Evolutionary conservation across 2,797 vertebrate genomes (phyloP).

Genomic region (Chiloscyllium punctatum): DNA sequence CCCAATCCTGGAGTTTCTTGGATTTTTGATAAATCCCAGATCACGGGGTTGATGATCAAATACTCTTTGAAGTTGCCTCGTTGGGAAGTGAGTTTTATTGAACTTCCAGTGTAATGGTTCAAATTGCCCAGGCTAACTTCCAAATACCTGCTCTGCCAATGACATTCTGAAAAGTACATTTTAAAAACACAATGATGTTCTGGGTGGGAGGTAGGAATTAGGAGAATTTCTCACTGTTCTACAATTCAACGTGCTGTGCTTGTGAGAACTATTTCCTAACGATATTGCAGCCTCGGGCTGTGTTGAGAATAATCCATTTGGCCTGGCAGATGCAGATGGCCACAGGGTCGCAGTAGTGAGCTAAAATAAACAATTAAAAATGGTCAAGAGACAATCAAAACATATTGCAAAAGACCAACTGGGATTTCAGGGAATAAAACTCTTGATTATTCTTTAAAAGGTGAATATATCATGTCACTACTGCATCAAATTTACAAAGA

Average conservation of each 20-base stretch:
- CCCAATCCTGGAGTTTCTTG: too few relatives aligned
- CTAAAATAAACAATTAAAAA: neutral
- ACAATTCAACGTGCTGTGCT: neutral
- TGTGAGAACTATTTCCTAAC: neutral
- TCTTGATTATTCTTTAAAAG: neutral
- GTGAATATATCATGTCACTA: neutral
- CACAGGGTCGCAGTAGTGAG: constrained; percentile 4
- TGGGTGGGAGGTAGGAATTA: neutral
- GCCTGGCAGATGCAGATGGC: neutral
- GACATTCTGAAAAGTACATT: neutral
- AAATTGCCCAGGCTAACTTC: too few relatives aligned
- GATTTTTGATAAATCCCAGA: too few relatives aligned
- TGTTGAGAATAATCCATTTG: neutral
- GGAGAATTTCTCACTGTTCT: neutral
- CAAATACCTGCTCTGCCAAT: neutral
- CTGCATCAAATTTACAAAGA: too few relatives aligned
- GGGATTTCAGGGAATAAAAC: neutral
- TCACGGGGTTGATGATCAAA: neutral
- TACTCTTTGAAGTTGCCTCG: neutral
- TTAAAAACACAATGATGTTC: neutral
- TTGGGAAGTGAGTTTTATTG: neutral
- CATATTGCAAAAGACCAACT: neutral
- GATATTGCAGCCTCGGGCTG: neutral
- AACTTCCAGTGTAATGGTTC: neutral
- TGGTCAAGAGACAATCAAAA: neutral